phyloP scores from a whole-genome alignment of 2,888 invertebrate genomes.

The Epistrophella euchroma region DNA sequence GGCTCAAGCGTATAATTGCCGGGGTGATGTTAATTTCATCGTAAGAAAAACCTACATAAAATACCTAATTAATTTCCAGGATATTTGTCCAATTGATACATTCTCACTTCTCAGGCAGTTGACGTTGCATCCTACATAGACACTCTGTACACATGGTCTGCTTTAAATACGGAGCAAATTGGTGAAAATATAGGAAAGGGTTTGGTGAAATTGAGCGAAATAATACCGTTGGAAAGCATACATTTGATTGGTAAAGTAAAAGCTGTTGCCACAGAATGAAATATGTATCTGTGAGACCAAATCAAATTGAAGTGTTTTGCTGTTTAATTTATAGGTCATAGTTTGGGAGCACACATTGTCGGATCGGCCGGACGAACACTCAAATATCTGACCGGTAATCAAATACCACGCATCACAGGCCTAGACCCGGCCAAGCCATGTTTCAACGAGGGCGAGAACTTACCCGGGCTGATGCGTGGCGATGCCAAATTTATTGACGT shows the following conservation, averaged over 20 bases:
- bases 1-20: constrained; percentile 81
- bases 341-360: constrained; percentile 81
- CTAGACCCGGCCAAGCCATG: constrained; percentile 83
- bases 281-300: background rate
- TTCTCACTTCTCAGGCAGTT: constrained; percentile 78
- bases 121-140: constrained; percentile 81
- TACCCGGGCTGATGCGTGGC: constrained; percentile 79
- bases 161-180: constrained; percentile 82
- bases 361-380: constrained; percentile 81
- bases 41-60: constrained; percentile 77
- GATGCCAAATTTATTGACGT: constrained; percentile 82
- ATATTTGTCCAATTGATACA: constrained; percentile 1
- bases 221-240: constrained; percentile 79
- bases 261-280: background rate
- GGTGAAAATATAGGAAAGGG: constrained; percentile 80
- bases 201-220: constrained; percentile 78
- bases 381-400: constrained; percentile 78
- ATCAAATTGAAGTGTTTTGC: background rate
- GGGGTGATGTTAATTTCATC: constrained; percentile 82
- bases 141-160: constrained; percentile 82
- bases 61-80: constrained; percentile 4
- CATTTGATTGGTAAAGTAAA: constrained; percentile 80
- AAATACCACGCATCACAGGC: constrained; percentile 81
- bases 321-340: background rate
- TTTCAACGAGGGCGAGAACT: constrained; percentile 80